Base-by-base conservation (phyloP, 2,888 invertebrate species). In the Pachliopta kotzebuea region DNA sequence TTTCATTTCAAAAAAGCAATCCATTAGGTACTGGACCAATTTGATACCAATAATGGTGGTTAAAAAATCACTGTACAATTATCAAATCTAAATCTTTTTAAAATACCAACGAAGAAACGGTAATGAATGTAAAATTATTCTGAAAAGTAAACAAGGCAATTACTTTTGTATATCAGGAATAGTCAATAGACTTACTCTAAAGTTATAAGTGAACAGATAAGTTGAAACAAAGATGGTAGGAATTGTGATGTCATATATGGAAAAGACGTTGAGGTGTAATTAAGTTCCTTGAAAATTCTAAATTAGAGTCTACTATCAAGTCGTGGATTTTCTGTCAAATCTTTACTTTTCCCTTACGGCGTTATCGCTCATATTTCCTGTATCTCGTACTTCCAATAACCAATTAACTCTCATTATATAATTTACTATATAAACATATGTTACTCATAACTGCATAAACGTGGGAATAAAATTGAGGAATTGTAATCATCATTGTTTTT, bases 401-500 rank as follows among this genome's bases (percentile, higher is more conserved):
- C 63, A 67, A 61, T 70, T 68, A 65, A 67, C 60, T 62, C 66
- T 65, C 56, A 63, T 52, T 29, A n/a, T n/a, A 45, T 65, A 45
- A 54, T 37, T 57, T 49, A 50, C 23, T 53, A 65, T 61, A 7
- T 59, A 66, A 55, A 24, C 58, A 31, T 56, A 59, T 37, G 37
- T 37, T 37, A 45, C 18, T 45, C 45, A 21, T 21, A 49, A 49
- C 45, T 53, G 57, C 50, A 52, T 52, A 61, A 49, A 31, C 21
- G 57, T 61, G 64, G 64, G 60, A 61, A 57, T 56, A 50, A 50
- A 60, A 80, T 78, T 71, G 74, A 84, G 87, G 86, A 88, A 88
- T 88, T 89, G 85, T 88, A 88, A 83, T 79, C 81, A 81, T 71
- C 78, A 85, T 84, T 82, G 82, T 84, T 88, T 86, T 86, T 82